Evolutionary conservation across 2,797 vertebrate genomes (phyloP).

Genomic region (Chanos chanos): DNA sequence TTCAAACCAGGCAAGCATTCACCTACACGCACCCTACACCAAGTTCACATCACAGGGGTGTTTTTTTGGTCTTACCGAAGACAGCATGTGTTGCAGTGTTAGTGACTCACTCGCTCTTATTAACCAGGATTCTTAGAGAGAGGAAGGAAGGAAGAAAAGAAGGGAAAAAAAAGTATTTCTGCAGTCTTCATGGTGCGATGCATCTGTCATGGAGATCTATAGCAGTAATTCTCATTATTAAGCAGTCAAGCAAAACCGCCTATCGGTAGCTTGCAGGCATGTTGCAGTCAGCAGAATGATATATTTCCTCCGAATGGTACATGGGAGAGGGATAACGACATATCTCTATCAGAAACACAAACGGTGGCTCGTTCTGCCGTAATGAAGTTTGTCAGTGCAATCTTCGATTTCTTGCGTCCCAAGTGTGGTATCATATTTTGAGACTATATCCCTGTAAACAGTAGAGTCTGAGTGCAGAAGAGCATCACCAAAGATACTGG

Average conservation of each 20-base stretch:
- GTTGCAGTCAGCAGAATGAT: slow-evolving; percentile 14
- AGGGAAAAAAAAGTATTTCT: slow-evolving; percentile 10
- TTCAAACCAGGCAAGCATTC: too few species aligned
- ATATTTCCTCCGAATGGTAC: not conserved
- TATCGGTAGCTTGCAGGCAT: not conserved
- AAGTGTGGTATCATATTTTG: not conserved
- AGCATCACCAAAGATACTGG: not conserved
- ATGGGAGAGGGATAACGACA: not conserved
- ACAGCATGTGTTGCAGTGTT: not conserved
- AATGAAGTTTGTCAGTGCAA: slow-evolving; percentile 15
- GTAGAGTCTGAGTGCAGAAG: not conserved
- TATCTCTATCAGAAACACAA: slow-evolving; percentile 23
- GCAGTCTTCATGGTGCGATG: slow-evolving; percentile 33
- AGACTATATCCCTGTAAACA: slow-evolving; percentile 12
- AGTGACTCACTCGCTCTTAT: not conserved
- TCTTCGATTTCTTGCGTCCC: not conserved
- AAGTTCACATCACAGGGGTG: too few species aligned
- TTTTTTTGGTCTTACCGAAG: too few species aligned
- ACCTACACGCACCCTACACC: too few species aligned
- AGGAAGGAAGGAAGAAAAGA: slow-evolving; percentile 9
- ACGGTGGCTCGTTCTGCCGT: slow-evolving; percentile 3
- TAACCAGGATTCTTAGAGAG: not conserved
- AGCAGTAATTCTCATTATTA: slow-evolving; percentile 32
- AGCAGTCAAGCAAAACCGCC: slow-evolving; percentile 32
- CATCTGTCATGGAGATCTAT: slow-evolving; percentile 45